Base-by-base conservation (phyloP, 2,888 invertebrate species). In the Cancer borealis region DNA sequence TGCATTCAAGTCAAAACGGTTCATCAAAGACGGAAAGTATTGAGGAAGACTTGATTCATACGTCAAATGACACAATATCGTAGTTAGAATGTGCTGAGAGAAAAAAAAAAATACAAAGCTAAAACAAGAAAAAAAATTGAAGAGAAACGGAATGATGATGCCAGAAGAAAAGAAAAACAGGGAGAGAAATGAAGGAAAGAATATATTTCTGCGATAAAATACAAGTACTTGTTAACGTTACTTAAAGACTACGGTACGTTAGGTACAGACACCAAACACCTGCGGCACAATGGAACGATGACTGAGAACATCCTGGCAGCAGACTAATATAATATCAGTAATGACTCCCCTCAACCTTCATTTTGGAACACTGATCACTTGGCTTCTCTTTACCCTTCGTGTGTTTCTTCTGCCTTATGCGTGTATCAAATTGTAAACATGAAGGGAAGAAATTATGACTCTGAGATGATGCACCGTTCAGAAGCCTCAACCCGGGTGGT, bases 171-270 rank as follows among this genome's bases (percentile, higher is more conserved):
- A 66, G 66, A n/a, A 66, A 54, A 66, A 21, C 21, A 66, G n/a
- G n/a, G 3, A 66, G 21, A 66, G 66, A n/a, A 66, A 66, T 3
- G 21, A 66, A 66, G 21, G 66, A 12, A 66, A 4, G n/a, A 17
- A n/a, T 21, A 0, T 66, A 66, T 66, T 66, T 66, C 66, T 66
- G 14, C n/a, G 6, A 66, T 66, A 66, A 66, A 66, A 6, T 21
- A 66, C 66, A n/a, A 21, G n/a, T 66, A 66, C 66, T 66, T 66
- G 66, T 66, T 66, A 66, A n/a, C n/a, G 21, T 66, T 66, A 66
- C 66, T 66, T 66, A 66, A 66, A 66, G n/a, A 66, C 66, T 66
- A 66, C n/a, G 66, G 66, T 66, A 66, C 66, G 66, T 66, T 66
- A 66, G 66, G 66, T 66, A 66, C 66, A 66, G n/a, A 66, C 66